Conservation (phyloP, 2,888 invertebrate genomes). For the Meiosimyza platycephala region DNA sequence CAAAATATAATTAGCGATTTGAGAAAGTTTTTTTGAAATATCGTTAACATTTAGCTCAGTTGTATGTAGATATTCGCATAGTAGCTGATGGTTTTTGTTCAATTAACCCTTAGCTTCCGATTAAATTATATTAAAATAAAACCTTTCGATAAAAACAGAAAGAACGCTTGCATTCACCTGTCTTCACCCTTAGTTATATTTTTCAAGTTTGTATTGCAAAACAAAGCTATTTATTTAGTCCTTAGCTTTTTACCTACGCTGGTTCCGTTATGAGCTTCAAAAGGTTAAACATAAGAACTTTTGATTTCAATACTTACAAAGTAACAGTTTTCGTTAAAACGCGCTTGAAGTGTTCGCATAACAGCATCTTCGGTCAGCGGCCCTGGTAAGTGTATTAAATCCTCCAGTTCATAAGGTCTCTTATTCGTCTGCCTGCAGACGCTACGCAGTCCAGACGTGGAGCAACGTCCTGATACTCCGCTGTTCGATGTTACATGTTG, state of each 20-base stretch:
- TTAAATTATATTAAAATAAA: too few species aligned
- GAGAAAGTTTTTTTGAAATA: background rate
- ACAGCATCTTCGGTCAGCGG: conserved; percentile 95
- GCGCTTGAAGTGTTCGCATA: conserved; percentile 88
- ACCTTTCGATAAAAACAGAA: too few species aligned
- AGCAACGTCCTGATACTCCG: conserved; percentile 15
- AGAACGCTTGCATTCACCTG: too few species aligned
- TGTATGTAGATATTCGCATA: too few species aligned
- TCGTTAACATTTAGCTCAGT: background rate
- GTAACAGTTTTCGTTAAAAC: conserved; percentile 87
- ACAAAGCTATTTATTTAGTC: too few species aligned
- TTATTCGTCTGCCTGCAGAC: conserved; percentile 44
- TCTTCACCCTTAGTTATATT: too few species aligned
- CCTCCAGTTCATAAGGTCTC: conserved; percentile 74
- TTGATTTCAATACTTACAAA: conserved; percentile 76
- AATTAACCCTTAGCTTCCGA: too few species aligned
- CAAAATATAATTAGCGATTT: conserved; percentile 21
- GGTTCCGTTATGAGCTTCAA: background rate
- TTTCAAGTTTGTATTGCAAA: too few species aligned
- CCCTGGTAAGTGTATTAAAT: conserved; percentile 91
- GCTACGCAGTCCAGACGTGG: conserved; percentile 17
- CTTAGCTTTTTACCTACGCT: too few species aligned
- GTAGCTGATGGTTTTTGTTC: too few species aligned
- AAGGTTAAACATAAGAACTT: background rate
- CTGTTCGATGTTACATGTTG: conserved; percentile 39